phyloP scores from a whole-genome alignment of 2,797 vertebrate species.

The Jordanella pulchra region DNA sequence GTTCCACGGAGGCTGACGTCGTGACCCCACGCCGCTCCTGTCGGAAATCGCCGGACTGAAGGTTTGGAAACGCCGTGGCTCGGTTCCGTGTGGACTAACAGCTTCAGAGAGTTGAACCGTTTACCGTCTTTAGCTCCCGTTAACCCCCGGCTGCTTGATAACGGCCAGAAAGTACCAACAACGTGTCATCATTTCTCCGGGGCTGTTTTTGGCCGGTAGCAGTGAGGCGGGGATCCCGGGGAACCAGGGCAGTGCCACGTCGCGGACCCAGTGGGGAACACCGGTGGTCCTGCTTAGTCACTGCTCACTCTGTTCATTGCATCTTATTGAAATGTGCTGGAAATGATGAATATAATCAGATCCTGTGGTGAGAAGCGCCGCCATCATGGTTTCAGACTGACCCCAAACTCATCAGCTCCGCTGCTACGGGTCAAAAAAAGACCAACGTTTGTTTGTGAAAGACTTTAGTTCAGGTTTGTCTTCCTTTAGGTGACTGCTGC shows the following conservation, averaged over 20 bases:
- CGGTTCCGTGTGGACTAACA: neutral
- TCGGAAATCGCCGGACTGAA: neutral
- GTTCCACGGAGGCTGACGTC: constrained; percentile 8
- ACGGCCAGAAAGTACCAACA: no score
- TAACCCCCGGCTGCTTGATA: neutral
- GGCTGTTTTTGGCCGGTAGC: neutral
- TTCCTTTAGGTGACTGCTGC: no score
- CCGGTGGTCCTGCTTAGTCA: neutral
- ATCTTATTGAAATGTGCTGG: neutral
- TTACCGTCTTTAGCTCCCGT: neutral
- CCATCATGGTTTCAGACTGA: no score
- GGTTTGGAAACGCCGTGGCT: neutral
- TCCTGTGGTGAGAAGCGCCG: no score
- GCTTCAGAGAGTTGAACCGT: neutral
- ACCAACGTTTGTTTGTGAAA: no score
- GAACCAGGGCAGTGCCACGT: constrained; percentile 22
- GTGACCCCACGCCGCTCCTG: constrained; percentile 23
- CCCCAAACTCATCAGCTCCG: no score
- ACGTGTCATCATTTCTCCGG: neutral
- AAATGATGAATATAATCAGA: neutral
- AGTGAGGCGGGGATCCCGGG: neutral
- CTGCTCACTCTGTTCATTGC: neutral
- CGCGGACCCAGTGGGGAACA: constrained; percentile 3
- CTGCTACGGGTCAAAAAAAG: no score
- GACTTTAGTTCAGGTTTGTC: no score